Base-by-base conservation (phyloP, 2,888 invertebrate species). In the Clitarchus hookeri region DNA sequence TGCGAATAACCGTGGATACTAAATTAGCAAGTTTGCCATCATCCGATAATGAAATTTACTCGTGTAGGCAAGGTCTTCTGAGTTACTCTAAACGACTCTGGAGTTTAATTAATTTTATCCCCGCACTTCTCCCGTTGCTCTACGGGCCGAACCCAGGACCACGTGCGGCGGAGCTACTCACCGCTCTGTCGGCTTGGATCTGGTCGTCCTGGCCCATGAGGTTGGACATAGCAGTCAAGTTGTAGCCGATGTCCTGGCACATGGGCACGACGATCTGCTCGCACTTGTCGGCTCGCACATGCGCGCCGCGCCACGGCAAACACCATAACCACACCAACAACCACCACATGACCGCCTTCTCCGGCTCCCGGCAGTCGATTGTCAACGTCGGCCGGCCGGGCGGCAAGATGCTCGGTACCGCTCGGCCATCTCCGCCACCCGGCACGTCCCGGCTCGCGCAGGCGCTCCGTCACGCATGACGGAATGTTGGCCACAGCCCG, bases 141-240 rank as follows among this genome's bases (percentile, higher is more conserved):
- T n/a, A n/a, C n/a, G n/a, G n/a, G n/a, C n/a, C n/a, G n/a, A n/a
- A n/a, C n/a, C n/a, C n/a, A n/a, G 48, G 6, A 12, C 48, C 48
- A 48, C 48, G 12, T 48, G 6, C 12, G 48, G 48, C 6, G 48
- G 23, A 25, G 16, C 91, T 91, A 89, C 93, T 94, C 92, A 97
- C 96, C 94, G 94, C 95, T 90, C 95, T 93, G 90, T 96, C 96
- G 85, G 97, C 97, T 90, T 96, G 96, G 89, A 95, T 94, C 92
- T 97, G 97, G 90, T 95, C 95, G 88, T 93, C 93, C 91, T 97
- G 96, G 1, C 96, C 96, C 91, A 97, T 94, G 88, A 96, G 93
- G 92, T 97, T 97, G 85, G 97, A 97, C 96, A 97, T 95, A 54
- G 94, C 94, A 44, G 97, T 97, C 92, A 95, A 94, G 92, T 97